A percentile compares a stretch with the other conserved stretches of the same genome.
phyloP scores from a whole-genome alignment of 2,797 vertebrate genomes.

The Rousettus madagascariensis region DNA sequence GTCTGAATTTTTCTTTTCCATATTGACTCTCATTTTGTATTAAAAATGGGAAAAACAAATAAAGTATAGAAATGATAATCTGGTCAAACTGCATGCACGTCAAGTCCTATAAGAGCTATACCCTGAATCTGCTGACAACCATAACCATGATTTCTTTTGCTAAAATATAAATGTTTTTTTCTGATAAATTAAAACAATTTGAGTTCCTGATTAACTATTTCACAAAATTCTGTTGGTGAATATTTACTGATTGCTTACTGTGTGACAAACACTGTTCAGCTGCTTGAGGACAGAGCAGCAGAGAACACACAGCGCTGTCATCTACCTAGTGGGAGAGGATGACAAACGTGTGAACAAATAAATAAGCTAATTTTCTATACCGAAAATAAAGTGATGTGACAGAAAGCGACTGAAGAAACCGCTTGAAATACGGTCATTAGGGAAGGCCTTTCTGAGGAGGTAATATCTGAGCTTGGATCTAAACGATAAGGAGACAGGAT shows the following conservation, averaged over 20 bases:
- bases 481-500: not conserved
- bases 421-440: not conserved
- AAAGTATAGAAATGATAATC: not conserved
- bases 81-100: not conserved
- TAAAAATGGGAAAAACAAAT: not conserved
- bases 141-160: constrained; percentile 6
- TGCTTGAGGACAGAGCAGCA: not conserved
- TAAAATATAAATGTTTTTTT: constrained; percentile 33
- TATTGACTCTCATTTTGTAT: not conserved
- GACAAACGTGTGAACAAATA: constrained; percentile 22
- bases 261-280: not conserved
- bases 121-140: not conserved
- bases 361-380: not conserved
- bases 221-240: not conserved
- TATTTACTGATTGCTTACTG: constrained; percentile 14
- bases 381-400: not conserved
- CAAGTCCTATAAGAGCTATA: not conserved
- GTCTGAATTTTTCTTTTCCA: not conserved
- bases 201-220: constrained; percentile 12
- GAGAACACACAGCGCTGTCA: constrained; percentile 13
- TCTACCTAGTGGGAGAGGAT: not conserved
- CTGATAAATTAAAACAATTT: not conserved
- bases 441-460: not conserved
- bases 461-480: not conserved
- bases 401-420: not conserved